Conservation (phyloP, 2,888 invertebrate species). For the Dorcus parallelipipedus region DNA sequence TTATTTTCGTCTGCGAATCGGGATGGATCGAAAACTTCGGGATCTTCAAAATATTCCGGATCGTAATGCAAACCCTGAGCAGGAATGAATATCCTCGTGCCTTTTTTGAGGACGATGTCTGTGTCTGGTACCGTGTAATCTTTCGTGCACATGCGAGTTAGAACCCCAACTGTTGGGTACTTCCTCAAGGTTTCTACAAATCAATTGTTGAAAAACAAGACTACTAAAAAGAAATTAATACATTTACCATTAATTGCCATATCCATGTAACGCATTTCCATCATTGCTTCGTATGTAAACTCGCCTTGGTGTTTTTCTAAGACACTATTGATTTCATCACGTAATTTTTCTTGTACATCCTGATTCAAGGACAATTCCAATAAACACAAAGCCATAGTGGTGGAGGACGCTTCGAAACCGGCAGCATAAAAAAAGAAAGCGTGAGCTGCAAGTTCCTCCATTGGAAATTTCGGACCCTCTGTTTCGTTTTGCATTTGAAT, state of each 20-base stretch:
- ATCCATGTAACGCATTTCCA: slow-evolving; percentile 49
- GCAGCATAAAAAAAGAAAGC: slow-evolving; percentile 47
- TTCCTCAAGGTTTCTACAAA: slow-evolving; percentile 22
- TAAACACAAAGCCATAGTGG: slow-evolving; percentile 41
- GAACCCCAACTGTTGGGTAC: slow-evolving; percentile 4
- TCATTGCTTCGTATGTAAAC: slow-evolving; percentile 46
- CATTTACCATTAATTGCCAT: slow-evolving; percentile 42
- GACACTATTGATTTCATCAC: slow-evolving; percentile 41
- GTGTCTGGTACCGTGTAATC: slow-evolving; percentile 5
- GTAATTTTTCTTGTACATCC: slow-evolving; percentile 45
- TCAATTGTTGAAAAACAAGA: not conserved
- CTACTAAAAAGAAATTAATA: not conserved
- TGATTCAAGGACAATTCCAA: slow-evolving; percentile 44
- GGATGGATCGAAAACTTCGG: slow-evolving; percentile 10
- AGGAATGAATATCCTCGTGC: slow-evolving; percentile 2
- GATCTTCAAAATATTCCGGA: slow-evolving; percentile 8
- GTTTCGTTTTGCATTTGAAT: slow-evolving; percentile 26
- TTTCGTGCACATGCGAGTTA: slow-evolving; percentile 7
- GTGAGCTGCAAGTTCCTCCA: slow-evolving; percentile 35
- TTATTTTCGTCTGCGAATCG: slow-evolving; percentile 13
- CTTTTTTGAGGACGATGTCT: slow-evolving; percentile 4
- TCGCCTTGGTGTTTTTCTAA: slow-evolving; percentile 37
- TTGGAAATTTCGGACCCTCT: not conserved
- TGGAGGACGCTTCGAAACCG: slow-evolving; percentile 49
- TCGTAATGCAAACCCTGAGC: slow-evolving; percentile 7